Conservation (phyloP, 2,888 invertebrate genomes). For the Epinotia brunnichana region DNA sequence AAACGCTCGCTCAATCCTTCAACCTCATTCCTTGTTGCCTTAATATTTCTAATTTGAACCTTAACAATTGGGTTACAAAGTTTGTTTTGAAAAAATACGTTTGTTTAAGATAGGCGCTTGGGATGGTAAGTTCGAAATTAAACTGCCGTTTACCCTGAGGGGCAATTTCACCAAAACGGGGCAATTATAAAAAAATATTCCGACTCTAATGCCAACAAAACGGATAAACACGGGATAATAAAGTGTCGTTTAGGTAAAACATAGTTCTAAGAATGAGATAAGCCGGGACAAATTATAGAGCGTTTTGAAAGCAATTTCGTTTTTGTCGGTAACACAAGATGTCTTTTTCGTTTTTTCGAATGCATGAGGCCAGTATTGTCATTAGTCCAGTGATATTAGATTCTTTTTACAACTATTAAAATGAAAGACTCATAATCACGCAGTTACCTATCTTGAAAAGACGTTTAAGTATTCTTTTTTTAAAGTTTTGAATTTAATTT, state of each 20-base stretch:
- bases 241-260: conserved; percentile 82
- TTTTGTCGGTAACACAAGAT: conserved; percentile 31
- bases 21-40: background rate
- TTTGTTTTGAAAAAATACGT: background rate
- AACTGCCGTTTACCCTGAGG: conserved; percentile 71
- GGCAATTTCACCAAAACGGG: conserved; percentile 59
- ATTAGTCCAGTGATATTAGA: conserved; percentile 32
- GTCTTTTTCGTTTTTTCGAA: conserved; percentile 27
- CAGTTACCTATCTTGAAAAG: background rate
- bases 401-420: background rate
- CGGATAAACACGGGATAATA: conserved; percentile 78
- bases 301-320: conserved; percentile 59
- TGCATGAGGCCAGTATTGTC: conserved; percentile 31
- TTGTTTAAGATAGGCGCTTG: background rate
- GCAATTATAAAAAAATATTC: conserved; percentile 71
- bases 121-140: conserved; percentile 58
- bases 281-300: conserved; percentile 62
- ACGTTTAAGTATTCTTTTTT: background rate
- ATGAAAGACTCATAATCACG: background rate
- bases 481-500: too few species aligned
- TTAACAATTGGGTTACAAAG: background rate
- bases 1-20: conserved; percentile 3
- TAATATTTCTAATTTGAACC: background rate
- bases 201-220: conserved; percentile 77
- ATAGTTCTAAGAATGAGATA: conserved; percentile 64